Evolutionary conservation across 1,140 invertebrate species (phyloP).

Genomic region (Pentalonia nigronervosa): DNA sequence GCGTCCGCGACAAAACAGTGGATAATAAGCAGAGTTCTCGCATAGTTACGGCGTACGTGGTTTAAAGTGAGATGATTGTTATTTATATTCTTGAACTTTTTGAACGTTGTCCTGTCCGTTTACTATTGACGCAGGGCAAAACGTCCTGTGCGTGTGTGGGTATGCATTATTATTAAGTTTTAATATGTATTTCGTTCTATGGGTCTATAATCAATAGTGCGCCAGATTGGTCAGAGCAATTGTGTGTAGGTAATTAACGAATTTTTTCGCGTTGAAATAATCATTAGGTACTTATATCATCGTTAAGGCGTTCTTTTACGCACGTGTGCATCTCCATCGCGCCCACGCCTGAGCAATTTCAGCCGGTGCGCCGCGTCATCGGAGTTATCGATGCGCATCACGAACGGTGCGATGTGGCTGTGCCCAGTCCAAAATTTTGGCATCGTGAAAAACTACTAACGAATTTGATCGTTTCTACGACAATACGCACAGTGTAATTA

Average conservation of each 20-base stretch:
- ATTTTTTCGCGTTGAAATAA: not conserved
- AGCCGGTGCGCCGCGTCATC: not conserved
- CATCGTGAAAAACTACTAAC: not conserved
- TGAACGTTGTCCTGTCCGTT: not conserved
- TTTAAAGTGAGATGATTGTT: not conserved
- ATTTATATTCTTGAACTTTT: not conserved
- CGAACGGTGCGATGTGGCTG: not conserved
- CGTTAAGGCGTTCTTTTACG: not conserved
- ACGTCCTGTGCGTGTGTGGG: not conserved
- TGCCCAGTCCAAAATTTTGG: not conserved
- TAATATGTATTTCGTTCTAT: not conserved
- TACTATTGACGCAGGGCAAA: not conserved
- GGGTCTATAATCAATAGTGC: not conserved
- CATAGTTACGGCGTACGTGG: not conserved
- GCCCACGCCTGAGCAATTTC: not conserved
- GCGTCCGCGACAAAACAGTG: not conserved
- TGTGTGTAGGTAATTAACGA: not conserved
- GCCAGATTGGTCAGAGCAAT: not conserved
- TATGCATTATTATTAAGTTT: not conserved
- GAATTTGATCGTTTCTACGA: not conserved
- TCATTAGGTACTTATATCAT: not conserved
- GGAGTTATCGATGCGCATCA: not conserved
- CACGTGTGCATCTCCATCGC: not conserved
- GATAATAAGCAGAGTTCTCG: not conserved
- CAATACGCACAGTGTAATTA: no score